Base-by-base conservation (phyloP, 2,888 invertebrate genomes). In the Augiades crinisus region DNA sequence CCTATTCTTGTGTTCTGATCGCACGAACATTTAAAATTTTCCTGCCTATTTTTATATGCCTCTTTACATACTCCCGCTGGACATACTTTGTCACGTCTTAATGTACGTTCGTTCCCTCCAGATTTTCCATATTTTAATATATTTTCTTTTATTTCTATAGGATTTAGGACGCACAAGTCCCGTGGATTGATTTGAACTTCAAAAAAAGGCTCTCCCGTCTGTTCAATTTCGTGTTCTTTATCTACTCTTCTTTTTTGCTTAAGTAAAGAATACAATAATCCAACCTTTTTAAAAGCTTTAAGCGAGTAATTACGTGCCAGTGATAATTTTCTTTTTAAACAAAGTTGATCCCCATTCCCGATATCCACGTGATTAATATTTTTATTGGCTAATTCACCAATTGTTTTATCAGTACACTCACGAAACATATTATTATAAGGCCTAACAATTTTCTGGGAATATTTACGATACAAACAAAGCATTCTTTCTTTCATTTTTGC, bases 131-230 rank as follows among this genome's bases (percentile, higher is more conserved):
- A 53, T 16, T 43, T 54, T 41, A 56, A 54, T 7, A 73, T 54
- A 55, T 64, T 70, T 3, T 58, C 16, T 55, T 62, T 63, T 21
- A 74, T 59, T 60, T 75, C 69, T 10, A 47, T 54, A 2, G 65
- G 40, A 51, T 75, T 75, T 21, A 70, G 47, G 10, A 71, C 58
- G 6, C 61, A 62, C 59, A 65, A 67, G 45, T 67, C 55, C 2
- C 47, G 24, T 14, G 65, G 43, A 58, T 71, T 58, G 8, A 76
- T 64, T 56, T 67, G 64, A 19, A 77, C 64, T 59, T 70, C 67
- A 47, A 76, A 62, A 36, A 67, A 41, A 2, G 65, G 61, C 38
- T 62, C 61, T 7, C 49, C 55, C n/a, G 59, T 61, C 54, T 63
- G 61, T 47, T 63, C 56, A 22, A 22, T 49, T 45, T 53, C 47